A percentile compares a stretch with the other conserved stretches of the same genome.
phyloP scores from a whole-genome alignment of 2,113 vertebrate genomes.

The Seriola dumerili region DNA sequence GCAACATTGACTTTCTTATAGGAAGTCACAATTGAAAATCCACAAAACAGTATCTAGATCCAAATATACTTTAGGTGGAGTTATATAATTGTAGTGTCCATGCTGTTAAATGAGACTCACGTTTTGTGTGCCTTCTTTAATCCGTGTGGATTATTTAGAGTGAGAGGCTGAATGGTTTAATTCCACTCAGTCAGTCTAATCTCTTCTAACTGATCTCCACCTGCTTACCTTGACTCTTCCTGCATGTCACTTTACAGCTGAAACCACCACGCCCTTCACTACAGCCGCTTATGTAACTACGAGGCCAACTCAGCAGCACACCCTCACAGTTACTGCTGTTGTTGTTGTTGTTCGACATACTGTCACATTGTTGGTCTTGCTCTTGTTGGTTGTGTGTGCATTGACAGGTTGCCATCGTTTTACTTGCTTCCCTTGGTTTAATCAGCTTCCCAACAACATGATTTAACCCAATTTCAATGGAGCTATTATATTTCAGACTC shows the following conservation, averaged over 20 bases:
- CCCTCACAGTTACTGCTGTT: not conserved
- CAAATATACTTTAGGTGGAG: not conserved
- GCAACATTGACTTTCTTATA: no score
- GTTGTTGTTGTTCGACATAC: conserved; percentile 9
- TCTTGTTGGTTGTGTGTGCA: conserved; percentile 14
- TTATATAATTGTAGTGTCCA: not conserved
- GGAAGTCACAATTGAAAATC: not conserved
- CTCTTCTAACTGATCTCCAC: conserved; percentile 56
- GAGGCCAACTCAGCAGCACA: not conserved
- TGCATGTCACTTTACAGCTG: conserved; percentile 23
- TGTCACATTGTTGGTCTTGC: conserved; percentile 39
- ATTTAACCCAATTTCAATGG: conserved; percentile 50
- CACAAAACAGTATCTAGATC: not conserved
- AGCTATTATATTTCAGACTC: conserved; percentile 44
- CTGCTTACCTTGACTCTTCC: conserved; percentile 35
- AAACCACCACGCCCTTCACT: conserved; percentile 37
- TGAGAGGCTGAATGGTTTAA: conserved; percentile 64
- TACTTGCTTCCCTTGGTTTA: conserved; percentile 40
- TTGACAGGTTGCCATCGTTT: conserved; percentile 28
- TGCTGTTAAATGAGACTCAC: not conserved
- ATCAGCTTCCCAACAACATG: conserved; percentile 45
- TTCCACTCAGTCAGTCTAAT: conserved; percentile 44
- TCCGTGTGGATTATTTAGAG: conserved; percentile 57
- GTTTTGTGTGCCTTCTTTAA: conserved; percentile 17
- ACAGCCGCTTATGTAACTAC: conserved; percentile 19